These are phyloP conservation scores for Heliconius nattereri DNA, from an alignment of 1,140 invertebrate genomes.

Conservation along the genomic window DNA sequence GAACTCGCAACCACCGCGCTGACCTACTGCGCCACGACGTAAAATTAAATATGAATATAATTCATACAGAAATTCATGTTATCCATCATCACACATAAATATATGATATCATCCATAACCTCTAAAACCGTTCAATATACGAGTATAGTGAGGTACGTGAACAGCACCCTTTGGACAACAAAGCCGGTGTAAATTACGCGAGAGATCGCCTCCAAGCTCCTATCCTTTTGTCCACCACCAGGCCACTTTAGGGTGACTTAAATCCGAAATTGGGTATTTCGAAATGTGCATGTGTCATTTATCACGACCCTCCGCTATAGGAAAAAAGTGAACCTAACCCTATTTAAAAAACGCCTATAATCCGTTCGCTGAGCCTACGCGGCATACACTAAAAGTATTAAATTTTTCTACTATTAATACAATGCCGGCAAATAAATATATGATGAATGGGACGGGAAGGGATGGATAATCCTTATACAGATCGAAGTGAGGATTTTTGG, in stretches of 20 bases:
- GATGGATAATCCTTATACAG: slow-evolving; percentile 66
- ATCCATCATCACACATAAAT: slow-evolving; percentile 58
- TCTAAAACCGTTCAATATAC: slow-evolving; percentile 66
- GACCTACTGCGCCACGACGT: no score
- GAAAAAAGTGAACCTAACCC: slow-evolving; percentile 69
- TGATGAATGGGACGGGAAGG: slow-evolving; percentile 62
- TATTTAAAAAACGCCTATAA: slow-evolving; percentile 79
- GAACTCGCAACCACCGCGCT: no score
- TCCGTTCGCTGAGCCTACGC: slow-evolving; percentile 60
- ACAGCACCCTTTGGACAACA: slow-evolving; percentile 61
- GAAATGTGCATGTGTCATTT: slow-evolving; percentile 82
- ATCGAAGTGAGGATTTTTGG: slow-evolving; percentile 41
- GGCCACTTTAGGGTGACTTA: slow-evolving; percentile 82
- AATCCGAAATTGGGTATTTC: slow-evolving; percentile 83
- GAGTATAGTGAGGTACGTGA: slow-evolving; percentile 52
- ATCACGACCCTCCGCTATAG: slow-evolving; percentile 72
- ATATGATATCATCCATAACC: slow-evolving; percentile 58
- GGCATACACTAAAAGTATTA: slow-evolving; percentile 76
- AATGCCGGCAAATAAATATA: slow-evolving; percentile 76
- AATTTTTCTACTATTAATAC: slow-evolving; percentile 77
- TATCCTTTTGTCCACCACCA: slow-evolving; percentile 70
- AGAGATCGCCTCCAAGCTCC: slow-evolving; percentile 51
- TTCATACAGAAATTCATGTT: background rate
- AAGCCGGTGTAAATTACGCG: slow-evolving; percentile 72
- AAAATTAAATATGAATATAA: background rate